A percentile compares a stretch with the other conserved stretches of the same genome.
Conservation (phyloP, 2,797 vertebrate genomes). For the Esox lucius region DNA sequence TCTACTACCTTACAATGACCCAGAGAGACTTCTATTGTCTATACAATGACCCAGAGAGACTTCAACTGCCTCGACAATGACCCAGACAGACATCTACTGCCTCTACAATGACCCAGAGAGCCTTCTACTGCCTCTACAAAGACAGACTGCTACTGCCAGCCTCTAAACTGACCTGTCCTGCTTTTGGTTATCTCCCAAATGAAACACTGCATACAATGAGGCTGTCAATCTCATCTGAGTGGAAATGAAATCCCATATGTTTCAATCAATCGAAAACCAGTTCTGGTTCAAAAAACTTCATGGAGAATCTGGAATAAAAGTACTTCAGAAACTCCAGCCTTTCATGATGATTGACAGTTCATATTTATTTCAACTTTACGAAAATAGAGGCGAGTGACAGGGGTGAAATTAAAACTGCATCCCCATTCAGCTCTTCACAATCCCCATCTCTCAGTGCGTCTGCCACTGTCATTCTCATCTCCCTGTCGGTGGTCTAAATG, state of each 20-base stretch:
- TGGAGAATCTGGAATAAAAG: background rate
- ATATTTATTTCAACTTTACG: slow-evolving; percentile 69
- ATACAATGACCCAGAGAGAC: too few relatives aligned
- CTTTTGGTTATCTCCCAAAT: too few relatives aligned
- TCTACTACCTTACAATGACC: too few relatives aligned
- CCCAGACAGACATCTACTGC: too few relatives aligned
- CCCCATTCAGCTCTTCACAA: slow-evolving; percentile 70
- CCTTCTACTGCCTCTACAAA: too few relatives aligned
- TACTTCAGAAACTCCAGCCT: slow-evolving; percentile 4
- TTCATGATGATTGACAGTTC: slow-evolving; percentile 72
- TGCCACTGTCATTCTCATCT: background rate
- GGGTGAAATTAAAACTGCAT: slow-evolving; percentile 80
- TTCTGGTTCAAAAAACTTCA: background rate
- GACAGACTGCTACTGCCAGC: too few relatives aligned
- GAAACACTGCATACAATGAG: background rate
- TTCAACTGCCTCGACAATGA: too few relatives aligned
- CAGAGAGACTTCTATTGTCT: too few relatives aligned
- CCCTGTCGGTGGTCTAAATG: too few relatives aligned
- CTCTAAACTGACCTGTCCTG: too few relatives aligned
- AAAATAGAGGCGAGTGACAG: slow-evolving; percentile 71
- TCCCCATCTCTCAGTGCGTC: slow-evolving; percentile 50
- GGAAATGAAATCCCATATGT: background rate
- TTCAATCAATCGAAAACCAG: background rate
- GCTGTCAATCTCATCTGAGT: background rate
- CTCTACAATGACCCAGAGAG: too few relatives aligned